A percentile compares a stretch with the other conserved stretches of the same genome.
Conservation (phyloP, 2,797 vertebrate genomes). For the Erpetoichthys calabaricus region DNA sequence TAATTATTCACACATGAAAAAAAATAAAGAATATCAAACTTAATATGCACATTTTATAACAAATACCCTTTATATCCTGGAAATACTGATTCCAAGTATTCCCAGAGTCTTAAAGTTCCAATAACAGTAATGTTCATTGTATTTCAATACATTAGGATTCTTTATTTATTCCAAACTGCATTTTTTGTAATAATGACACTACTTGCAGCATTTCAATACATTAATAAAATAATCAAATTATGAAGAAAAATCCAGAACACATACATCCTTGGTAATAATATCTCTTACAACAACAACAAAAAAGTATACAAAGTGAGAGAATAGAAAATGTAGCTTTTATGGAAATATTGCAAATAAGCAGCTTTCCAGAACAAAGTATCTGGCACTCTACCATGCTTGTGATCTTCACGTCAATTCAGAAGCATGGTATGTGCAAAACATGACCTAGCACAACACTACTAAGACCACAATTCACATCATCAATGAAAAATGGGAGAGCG, state of each 20-base stretch:
- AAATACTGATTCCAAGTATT: constrained; percentile 39
- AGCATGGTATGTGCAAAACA: background rate
- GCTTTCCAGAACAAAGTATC: too few relatives aligned
- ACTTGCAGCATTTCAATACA: constrained; percentile 3
- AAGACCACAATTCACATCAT: background rate
- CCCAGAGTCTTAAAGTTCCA: too few relatives aligned
- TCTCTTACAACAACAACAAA: too few relatives aligned
- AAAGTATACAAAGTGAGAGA: too few relatives aligned
- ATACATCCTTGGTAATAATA: too few relatives aligned
- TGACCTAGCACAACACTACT: background rate
- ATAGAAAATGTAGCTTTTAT: too few relatives aligned
- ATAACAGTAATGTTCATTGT: too few relatives aligned
- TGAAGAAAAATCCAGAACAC: background rate
- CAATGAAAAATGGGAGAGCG: background rate
- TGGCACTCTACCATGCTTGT: too few relatives aligned
- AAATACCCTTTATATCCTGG: constrained; percentile 47
- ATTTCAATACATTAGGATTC: too few relatives aligned
- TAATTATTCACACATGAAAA: too few relatives aligned
- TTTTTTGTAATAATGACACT: constrained; percentile 19
- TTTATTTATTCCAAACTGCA: constrained; percentile 21
- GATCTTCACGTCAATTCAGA: background rate
- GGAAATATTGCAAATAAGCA: too few relatives aligned
- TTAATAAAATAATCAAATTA: constrained; percentile 5
- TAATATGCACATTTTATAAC: constrained; percentile 43
- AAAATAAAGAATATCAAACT: constrained; percentile 37